phyloP scores from a whole-genome alignment of 2,888 invertebrate genomes.

The Zygogramma bicolorata region DNA sequence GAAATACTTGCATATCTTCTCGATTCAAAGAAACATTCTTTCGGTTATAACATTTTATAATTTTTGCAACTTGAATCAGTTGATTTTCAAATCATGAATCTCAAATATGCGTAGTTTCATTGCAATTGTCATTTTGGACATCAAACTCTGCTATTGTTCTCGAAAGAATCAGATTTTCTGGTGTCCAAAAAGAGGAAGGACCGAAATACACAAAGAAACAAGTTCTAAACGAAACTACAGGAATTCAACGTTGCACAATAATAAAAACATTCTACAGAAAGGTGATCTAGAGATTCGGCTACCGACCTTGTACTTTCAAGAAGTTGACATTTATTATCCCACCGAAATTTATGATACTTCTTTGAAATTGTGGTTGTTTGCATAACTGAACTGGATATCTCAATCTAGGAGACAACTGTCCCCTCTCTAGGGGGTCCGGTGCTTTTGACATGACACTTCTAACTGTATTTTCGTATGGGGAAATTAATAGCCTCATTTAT shows the following conservation, averaged over 20 bases:
- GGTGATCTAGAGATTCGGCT: slow-evolving; percentile 40
- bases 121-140: not conserved
- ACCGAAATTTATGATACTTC: slow-evolving; percentile 49
- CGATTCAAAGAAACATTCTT: too few species aligned
- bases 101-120: too few species aligned
- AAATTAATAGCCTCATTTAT: slow-evolving; percentile 33
- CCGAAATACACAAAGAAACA: slow-evolving; percentile 7
- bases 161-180: not conserved
- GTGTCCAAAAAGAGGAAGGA: slow-evolving; percentile 8
- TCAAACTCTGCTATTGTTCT: not conserved
- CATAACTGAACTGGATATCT: slow-evolving; percentile 57
- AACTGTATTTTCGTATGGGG: slow-evolving; percentile 24
- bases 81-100: too few species aligned
- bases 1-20: too few species aligned
- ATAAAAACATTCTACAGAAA: slow-evolving; percentile 40
- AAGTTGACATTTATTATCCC: slow-evolving; percentile 48
- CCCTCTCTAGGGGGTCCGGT: slow-evolving; percentile 49
- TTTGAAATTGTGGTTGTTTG: slow-evolving; percentile 54
- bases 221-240: slow-evolving; percentile 12
- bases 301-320: slow-evolving; percentile 41
- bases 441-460: slow-evolving; percentile 37
- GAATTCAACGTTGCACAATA: slow-evolving; percentile 36
- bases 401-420: slow-evolving; percentile 49
- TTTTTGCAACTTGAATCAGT: too few species aligned
- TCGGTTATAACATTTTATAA: too few species aligned